Percentiles rank a stretch among this genome's conserved stretches.
phyloP scores from a whole-genome alignment of 2,888 invertebrate genomes.

The Erannis defoliaria region DNA sequence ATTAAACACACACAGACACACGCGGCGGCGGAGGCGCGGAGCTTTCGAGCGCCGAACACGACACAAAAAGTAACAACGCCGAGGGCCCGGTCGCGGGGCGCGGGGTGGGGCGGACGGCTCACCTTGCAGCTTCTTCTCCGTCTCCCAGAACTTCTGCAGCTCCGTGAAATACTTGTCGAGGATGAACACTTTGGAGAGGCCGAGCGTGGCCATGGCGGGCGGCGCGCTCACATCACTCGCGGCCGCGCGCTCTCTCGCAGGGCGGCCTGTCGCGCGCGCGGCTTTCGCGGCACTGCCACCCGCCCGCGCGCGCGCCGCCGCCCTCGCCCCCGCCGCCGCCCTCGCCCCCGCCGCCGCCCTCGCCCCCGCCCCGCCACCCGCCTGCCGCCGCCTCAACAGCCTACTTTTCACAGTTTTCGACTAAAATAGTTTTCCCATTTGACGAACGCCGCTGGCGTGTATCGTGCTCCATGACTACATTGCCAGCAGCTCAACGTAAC shows the following conservation, averaged over 20 bases:
- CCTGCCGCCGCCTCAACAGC: too few species aligned
- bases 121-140: constrained; percentile 98
- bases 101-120: constrained; percentile 69
- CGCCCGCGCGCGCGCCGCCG: constrained; percentile 36
- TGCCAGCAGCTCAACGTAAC: not conserved
- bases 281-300: constrained; percentile 41
- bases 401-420: constrained; percentile 47
- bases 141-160: constrained; percentile 98
- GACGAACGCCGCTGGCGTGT: not conserved
- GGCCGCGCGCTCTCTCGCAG: constrained; percentile 53
- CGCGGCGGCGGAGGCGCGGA: constrained; percentile 46
- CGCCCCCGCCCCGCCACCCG: constrained; percentile 17
- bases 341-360: constrained; percentile 29
- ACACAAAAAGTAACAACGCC: constrained; percentile 51
- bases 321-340: constrained; percentile 35
- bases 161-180: constrained; percentile 99
- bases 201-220: constrained; percentile 95
- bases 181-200: constrained; percentile 98
- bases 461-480: not conserved
- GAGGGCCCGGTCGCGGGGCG: constrained; percentile 15
- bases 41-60: constrained; percentile 58
- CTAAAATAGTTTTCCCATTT: constrained; percentile 46
- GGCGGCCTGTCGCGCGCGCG: constrained; percentile 68
- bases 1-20: constrained; percentile 44
- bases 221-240: constrained; percentile 71